Percentiles rank a stretch among this genome's conserved stretches.
These are phyloP conservation scores for Hydrotaea diabolus DNA, from an alignment of 2,888 invertebrate genomes.

Conservation along the genomic window DNA sequence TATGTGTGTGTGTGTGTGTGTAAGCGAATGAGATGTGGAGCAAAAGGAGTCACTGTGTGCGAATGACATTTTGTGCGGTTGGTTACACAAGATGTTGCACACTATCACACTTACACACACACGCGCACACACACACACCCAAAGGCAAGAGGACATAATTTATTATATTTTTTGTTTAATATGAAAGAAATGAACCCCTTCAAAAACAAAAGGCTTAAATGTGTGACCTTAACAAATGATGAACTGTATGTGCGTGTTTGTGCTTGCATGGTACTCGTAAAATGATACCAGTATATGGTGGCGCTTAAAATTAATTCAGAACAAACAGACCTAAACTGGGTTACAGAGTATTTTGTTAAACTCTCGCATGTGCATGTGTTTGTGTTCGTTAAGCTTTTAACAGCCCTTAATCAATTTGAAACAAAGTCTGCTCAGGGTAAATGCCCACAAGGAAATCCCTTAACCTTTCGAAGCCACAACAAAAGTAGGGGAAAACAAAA, in stretches of 20 bases:
- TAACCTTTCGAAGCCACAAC: too few species aligned
- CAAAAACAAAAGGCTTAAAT: constrained; percentile 19
- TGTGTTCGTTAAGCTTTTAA: too few species aligned
- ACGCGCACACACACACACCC: neutral
- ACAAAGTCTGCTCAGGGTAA: too few species aligned
- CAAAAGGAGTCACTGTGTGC: constrained; percentile 10
- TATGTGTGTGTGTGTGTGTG: neutral
- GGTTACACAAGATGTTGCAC: constrained; percentile 40
- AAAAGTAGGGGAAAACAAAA: too few species aligned
- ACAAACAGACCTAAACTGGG: too few species aligned
- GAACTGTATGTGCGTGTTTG: neutral
- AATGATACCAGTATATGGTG: neutral
- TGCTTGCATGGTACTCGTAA: neutral
- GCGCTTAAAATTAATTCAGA: neutral
- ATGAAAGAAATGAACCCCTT: neutral
- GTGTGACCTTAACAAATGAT: constrained; percentile 1
- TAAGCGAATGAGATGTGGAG: too few species aligned
- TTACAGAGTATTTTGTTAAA: too few species aligned
- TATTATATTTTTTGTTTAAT: constrained; percentile 34
- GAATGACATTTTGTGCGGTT: constrained; percentile 55
- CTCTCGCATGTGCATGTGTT: too few species aligned
- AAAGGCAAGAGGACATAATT: constrained; percentile 12
- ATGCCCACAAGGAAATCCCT: too few species aligned
- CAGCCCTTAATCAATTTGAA: too few species aligned
- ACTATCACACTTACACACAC: neutral